phyloP scores from a whole-genome alignment of 2,113 vertebrate genomes.

The Willisornis vidua region DNA sequence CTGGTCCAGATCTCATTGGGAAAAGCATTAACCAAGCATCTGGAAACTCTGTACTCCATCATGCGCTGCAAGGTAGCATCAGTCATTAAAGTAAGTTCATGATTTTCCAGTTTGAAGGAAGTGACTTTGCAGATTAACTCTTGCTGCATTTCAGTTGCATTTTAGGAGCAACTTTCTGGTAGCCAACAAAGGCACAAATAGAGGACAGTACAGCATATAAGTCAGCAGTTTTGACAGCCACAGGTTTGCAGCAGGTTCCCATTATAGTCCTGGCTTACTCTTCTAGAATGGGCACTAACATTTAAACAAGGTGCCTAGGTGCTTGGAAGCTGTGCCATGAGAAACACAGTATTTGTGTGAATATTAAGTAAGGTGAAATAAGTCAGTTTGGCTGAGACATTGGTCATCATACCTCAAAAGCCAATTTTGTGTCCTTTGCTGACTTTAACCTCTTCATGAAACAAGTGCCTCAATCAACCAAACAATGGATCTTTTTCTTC shows the following conservation, averaged over 20 bases:
- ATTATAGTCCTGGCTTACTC: neutral
- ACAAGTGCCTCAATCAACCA: neutral
- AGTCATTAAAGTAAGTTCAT: neutral
- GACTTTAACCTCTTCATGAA: neutral
- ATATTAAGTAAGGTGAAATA: neutral
- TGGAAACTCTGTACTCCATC: neutral
- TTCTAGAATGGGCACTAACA: neutral
- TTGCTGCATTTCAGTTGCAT: neutral
- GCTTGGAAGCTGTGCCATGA: neutral
- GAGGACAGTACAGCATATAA: neutral
- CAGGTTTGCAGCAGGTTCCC: neutral
- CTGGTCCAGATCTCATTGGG: neutral
- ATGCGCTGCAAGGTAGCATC: neutral
- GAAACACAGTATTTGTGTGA: neutral
- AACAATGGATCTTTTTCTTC: neutral
- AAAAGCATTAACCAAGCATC: conserved; percentile 34
- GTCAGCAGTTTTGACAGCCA: neutral
- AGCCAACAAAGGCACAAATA: neutral
- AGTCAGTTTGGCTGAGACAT: neutral
- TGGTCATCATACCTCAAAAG: neutral
- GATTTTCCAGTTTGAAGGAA: neutral
- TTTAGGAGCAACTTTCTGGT: neutral
- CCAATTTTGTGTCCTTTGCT: neutral
- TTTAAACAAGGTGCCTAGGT: neutral
- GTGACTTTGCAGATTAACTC: neutral